phyloP scores from a whole-genome alignment of 2,797 vertebrate genomes.

The Bradypodion ventrale region DNA sequence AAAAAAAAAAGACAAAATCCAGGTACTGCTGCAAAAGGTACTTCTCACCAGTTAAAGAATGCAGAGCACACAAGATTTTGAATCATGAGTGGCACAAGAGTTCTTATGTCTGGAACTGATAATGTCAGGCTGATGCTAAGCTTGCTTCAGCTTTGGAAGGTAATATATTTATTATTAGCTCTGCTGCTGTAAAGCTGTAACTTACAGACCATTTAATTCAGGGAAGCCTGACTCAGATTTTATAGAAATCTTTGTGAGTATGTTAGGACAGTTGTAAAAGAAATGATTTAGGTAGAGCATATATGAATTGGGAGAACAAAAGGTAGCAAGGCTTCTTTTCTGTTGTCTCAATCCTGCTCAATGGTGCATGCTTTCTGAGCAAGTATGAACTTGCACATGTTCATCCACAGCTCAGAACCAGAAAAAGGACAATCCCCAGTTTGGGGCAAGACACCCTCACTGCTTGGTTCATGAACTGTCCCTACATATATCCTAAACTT shows the following conservation, averaged over 20 bases:
- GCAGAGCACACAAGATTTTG: neutral
- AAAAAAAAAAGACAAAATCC: too few relatives aligned
- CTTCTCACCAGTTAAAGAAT: neutral
- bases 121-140: neutral
- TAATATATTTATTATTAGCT: neutral
- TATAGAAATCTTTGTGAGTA: neutral
- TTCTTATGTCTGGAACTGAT: neutral
- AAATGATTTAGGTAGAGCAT: neutral
- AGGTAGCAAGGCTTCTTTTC: neutral
- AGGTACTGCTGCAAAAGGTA: too few relatives aligned
- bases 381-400: neutral
- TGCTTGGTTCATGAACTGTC: neutral
- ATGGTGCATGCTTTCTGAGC: neutral
- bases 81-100: neutral
- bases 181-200: neutral
- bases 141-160: neutral
- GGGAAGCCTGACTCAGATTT: neutral
- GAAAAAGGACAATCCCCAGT: too few relatives aligned
- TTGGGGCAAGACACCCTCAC: neutral
- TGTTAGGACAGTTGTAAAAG: neutral
- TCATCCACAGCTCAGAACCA: too few relatives aligned
- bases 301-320: neutral
- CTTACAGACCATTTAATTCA: conserved; percentile 3
- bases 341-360: neutral
- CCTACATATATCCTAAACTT: neutral